A percentile compares a stretch with the other conserved stretches of the same genome.
Evolutionary conservation across 2,113 vertebrate genomes (phyloP).

Genomic region (Gymnorhina tibicen): DNA sequence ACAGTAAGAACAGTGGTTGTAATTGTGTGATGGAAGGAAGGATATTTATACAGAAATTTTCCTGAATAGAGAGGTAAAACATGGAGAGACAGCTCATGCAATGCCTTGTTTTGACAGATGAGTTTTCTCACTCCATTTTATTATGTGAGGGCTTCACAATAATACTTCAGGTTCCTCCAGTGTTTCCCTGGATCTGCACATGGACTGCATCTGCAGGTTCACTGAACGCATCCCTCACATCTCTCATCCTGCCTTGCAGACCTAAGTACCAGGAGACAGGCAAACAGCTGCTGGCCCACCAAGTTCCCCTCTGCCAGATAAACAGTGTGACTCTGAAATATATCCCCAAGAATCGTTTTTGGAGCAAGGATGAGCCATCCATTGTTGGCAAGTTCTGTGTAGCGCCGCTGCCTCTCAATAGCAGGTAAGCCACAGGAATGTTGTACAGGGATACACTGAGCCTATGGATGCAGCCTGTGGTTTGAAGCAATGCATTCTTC

Average conservation of each 20-base stretch:
- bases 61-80: background rate
- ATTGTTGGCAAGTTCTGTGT: constrained; percentile 67
- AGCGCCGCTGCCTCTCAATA: constrained; percentile 50
- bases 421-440: constrained; percentile 51
- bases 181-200: background rate
- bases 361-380: constrained; percentile 38
- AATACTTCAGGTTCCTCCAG: background rate
- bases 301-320: constrained; percentile 55
- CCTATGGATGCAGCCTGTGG: background rate
- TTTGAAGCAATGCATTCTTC: background rate
- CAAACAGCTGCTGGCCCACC: constrained; percentile 59
- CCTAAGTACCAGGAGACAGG: constrained; percentile 46
- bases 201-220: background rate
- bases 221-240: background rate
- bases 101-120: background rate
- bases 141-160: background rate
- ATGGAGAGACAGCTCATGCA: background rate
- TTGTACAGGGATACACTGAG: background rate
- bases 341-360: constrained; percentile 5
- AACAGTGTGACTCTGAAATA: constrained; percentile 54
- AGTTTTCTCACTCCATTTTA: background rate
- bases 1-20: background rate
- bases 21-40: background rate
- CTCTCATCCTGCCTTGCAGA: constrained; percentile 47
- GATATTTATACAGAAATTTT: background rate